Conservation (phyloP, 2,113 vertebrate species). For the Tursiops truncatus region DNA sequence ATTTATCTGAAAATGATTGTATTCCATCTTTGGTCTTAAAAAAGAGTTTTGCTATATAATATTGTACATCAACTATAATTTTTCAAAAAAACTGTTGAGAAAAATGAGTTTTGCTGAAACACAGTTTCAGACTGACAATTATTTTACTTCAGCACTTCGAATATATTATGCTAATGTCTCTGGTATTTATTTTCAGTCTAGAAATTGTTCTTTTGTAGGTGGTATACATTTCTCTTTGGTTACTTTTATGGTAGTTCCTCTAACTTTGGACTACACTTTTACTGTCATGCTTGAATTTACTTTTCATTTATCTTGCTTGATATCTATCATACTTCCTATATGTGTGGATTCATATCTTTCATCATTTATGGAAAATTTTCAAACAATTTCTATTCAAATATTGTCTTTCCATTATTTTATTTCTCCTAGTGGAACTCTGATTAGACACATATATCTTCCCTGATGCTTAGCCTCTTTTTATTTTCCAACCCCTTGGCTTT, state of each 20-base stretch:
- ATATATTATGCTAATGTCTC: background rate
- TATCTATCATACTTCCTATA: background rate
- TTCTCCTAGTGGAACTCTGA: background rate
- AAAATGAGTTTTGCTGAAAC: background rate
- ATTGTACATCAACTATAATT: background rate
- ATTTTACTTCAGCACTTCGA: background rate
- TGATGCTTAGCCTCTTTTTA: background rate
- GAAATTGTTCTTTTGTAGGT: background rate
- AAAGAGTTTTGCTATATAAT: background rate
- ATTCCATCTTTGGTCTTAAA: background rate
- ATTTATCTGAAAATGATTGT: background rate
- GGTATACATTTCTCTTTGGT: background rate
- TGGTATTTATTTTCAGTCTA: background rate
- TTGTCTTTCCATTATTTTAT: background rate
- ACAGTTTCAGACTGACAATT: background rate
- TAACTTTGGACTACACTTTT: background rate
- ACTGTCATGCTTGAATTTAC: background rate
- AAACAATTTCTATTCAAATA: background rate
- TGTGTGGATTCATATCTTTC: background rate
- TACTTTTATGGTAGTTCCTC: background rate
- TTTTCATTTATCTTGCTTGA: background rate
- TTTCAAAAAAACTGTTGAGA: background rate
- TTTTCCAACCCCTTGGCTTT: background rate
- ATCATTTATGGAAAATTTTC: background rate
- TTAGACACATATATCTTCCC: background rate